Conservation (phyloP, 1,140 invertebrate genomes). For the Drosophila sp. region DNA sequence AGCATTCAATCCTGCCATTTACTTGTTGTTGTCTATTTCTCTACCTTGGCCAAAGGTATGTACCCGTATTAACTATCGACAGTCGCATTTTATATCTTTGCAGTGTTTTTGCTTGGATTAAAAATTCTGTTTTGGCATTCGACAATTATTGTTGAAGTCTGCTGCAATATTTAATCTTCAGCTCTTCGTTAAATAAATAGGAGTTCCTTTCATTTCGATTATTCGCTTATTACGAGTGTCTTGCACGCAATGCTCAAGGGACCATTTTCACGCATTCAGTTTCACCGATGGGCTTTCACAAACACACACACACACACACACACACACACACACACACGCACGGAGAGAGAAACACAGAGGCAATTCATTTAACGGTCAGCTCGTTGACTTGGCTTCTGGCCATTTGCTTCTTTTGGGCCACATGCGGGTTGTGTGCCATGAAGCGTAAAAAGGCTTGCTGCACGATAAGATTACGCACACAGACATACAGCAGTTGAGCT, state of each 20-base stretch:
- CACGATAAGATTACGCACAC: constrained; percentile 69
- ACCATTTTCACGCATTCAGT: constrained; percentile 30
- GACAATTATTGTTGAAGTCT: not conserved
- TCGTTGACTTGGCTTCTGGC: constrained; percentile 47
- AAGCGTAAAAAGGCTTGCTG: constrained; percentile 79
- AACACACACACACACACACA: not conserved
- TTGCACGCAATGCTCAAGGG: constrained; percentile 31
- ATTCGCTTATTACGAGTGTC: constrained; percentile 5
- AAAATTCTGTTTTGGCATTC: not conserved
- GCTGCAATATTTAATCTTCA: constrained; percentile 1
- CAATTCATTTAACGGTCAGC: constrained; percentile 47
- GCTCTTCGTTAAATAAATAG: not conserved
- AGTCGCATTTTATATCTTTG: no score
- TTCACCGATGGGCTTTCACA: constrained; percentile 23
- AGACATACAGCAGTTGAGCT: constrained; percentile 37
- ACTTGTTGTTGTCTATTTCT: no score
- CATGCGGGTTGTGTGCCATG: constrained; percentile 56
- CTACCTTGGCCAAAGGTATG: no score
- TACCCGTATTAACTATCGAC: no score
- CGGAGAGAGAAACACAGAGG: constrained; percentile 9
- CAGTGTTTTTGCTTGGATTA: no score
- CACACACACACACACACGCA: constrained; percentile 3
- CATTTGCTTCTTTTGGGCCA: constrained; percentile 31
- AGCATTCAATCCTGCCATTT: no score
- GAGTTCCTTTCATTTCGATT: constrained; percentile 45